Percentiles rank a stretch among this genome's conserved stretches.
These are phyloP conservation scores for Turdus rufiventris DNA, from an alignment of 2,113 vertebrate species.

Conservation along the genomic window DNA sequence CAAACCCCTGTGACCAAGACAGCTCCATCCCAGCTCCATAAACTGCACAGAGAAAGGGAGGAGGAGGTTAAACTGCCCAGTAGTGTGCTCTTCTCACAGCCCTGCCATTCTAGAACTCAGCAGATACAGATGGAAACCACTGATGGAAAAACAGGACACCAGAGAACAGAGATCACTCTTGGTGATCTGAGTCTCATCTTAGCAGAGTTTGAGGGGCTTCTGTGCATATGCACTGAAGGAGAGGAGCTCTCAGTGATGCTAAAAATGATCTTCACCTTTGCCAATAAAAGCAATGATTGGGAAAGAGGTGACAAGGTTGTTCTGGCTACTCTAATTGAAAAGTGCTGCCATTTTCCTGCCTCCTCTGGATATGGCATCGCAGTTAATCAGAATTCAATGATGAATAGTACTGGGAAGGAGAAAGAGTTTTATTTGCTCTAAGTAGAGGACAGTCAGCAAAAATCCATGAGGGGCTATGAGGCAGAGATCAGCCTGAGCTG, in stretches of 20 bases:
- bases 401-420: not conserved
- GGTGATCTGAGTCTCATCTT: not conserved
- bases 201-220: not conserved
- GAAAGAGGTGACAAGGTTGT: conserved; percentile 14
- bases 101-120: not conserved
- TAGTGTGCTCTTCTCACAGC: not conserved
- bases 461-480: not conserved
- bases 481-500: not conserved
- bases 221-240: not conserved
- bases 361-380: not conserved
- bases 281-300: conserved; percentile 7
- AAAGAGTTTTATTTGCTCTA: not conserved
- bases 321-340: not conserved
- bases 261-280: conserved; percentile 26
- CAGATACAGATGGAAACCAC: not conserved
- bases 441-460: not conserved
- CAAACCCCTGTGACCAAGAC: not conserved
- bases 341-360: not conserved
- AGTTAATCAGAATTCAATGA: not conserved
- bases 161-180: not conserved
- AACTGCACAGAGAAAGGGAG: not conserved
- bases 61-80: not conserved
- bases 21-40: not conserved
- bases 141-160: not conserved
- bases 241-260: not conserved